Percentiles rank a stretch among this genome's conserved stretches.
Evolutionary conservation across 1,140 invertebrate species (phyloP).

Genomic region (Apis florea): DNA sequence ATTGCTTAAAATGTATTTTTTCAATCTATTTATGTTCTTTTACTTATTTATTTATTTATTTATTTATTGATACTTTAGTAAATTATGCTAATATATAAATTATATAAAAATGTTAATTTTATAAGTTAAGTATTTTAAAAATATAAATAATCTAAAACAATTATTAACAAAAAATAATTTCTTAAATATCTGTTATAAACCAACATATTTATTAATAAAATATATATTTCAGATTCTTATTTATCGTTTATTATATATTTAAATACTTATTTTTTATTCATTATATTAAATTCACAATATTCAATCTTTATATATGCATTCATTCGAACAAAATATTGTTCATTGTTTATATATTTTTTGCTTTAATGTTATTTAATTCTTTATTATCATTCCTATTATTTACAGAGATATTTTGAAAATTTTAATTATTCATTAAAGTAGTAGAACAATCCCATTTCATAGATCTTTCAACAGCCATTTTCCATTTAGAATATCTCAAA

Average conservation of each 20-base stretch:
- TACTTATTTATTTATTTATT: no score
- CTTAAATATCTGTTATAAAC: constrained; percentile 22
- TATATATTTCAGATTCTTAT: background rate
- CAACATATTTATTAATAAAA: background rate
- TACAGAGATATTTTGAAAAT: background rate
- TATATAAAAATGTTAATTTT: background rate
- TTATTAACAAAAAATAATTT: background rate
- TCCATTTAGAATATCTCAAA: constrained; percentile 89
- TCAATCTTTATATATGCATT: background rate
- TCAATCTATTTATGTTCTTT: background rate
- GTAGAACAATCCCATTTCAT: constrained; percentile 86
- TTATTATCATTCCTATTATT: constrained; percentile 13
- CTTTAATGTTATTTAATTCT: constrained; percentile 16
- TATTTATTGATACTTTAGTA: no score
- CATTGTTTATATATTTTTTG: background rate
- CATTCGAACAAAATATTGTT: background rate
- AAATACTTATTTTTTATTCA: background rate
- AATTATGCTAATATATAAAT: constrained; percentile 3
- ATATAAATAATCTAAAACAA: background rate
- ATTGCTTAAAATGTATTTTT: background rate
- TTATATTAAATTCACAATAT: background rate
- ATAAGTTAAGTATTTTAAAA: background rate
- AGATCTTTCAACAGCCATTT: constrained; percentile 90
- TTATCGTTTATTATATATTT: background rate
- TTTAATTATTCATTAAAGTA: constrained; percentile 44